phyloP scores from a whole-genome alignment of 2,113 vertebrate genomes.

The Nothobranchius kuhntae region DNA sequence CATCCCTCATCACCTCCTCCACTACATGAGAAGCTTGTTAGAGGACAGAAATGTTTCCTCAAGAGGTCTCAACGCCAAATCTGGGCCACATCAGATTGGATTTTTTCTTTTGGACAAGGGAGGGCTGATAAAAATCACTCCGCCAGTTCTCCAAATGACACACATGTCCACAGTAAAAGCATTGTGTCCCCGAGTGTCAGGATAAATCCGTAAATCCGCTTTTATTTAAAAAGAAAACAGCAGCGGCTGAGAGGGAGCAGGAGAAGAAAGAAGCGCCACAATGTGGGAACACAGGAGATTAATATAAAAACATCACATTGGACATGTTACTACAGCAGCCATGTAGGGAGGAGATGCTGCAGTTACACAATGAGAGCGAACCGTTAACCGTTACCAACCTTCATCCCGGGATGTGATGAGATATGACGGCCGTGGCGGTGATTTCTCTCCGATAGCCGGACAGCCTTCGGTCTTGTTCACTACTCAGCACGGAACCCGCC shows the following conservation, averaged over 20 bases:
- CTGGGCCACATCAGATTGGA: constrained; percentile 41
- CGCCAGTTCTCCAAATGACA: constrained; percentile 37
- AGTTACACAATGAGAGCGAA: constrained; percentile 21
- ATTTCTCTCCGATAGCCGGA: constrained; percentile 28
- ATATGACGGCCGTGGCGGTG: constrained; percentile 47
- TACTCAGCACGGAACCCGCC: not conserved
- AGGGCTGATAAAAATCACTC: constrained; percentile 31
- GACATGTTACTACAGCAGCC: not conserved
- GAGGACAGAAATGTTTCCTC: constrained; percentile 2
- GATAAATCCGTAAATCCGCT: constrained; percentile 2
- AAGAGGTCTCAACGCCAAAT: constrained; percentile 16
- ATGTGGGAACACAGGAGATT: no score
- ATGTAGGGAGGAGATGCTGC: constrained; percentile 35
- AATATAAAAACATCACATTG: not conserved
- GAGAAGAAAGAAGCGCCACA: no score
- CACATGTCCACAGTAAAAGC: constrained; percentile 13
- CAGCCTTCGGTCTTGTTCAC: not conserved
- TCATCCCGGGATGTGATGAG: constrained; percentile 45
- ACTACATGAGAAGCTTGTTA: no score
- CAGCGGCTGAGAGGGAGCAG: no score
- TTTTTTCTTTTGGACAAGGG: constrained; percentile 4
- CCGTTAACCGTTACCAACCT: constrained; percentile 61
- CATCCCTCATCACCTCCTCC: no score
- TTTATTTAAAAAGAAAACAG: not conserved
- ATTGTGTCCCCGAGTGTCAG: constrained; percentile 3